A percentile compares a stretch with the other conserved stretches of the same genome.
Evolutionary conservation across 2,888 invertebrate genomes (phyloP).

Genomic region (Ichneumoninae sp.): DNA sequence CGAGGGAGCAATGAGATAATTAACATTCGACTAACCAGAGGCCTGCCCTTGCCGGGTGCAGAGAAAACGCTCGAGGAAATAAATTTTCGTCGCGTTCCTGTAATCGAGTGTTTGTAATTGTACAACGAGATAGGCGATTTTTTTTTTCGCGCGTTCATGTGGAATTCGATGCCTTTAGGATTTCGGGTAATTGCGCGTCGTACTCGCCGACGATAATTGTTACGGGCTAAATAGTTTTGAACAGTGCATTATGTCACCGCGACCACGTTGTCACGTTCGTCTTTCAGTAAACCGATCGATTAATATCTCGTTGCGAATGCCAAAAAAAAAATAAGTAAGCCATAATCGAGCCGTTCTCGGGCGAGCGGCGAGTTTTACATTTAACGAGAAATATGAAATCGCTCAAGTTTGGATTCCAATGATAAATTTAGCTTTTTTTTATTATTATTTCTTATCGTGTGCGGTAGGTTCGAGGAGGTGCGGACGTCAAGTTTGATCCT

Average conservation of each 20-base stretch:
- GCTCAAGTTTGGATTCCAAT: background rate
- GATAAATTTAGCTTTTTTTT: background rate
- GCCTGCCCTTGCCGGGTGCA: constrained; percentile 71
- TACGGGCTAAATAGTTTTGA: constrained; percentile 42
- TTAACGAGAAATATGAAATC: background rate
- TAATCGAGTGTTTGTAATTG: constrained; percentile 30
- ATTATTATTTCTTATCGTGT: background rate
- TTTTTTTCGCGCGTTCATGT: background rate
- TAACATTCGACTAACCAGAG: constrained; percentile 47
- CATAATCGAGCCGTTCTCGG: constrained; percentile 10
- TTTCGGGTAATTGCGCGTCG: constrained; percentile 8
- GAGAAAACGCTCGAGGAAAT: constrained; percentile 47
- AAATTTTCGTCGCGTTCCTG: constrained; percentile 24
- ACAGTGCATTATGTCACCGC: background rate
- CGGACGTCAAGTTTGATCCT: background rate
- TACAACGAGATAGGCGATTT: constrained; percentile 32
- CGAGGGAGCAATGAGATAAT: constrained; percentile 13
- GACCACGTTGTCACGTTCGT: constrained; percentile 7
- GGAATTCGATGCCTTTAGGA: constrained; percentile 21
- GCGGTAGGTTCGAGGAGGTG: background rate
- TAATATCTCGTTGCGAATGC: constrained; percentile 8
- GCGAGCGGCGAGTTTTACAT: background rate
- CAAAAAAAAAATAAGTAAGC: constrained; percentile 24
- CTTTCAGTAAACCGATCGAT: background rate
- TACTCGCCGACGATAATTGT: constrained; percentile 24